phyloP scores from a whole-genome alignment of 1,140 invertebrate genomes.

The Rhizoglyphus robini region DNA sequence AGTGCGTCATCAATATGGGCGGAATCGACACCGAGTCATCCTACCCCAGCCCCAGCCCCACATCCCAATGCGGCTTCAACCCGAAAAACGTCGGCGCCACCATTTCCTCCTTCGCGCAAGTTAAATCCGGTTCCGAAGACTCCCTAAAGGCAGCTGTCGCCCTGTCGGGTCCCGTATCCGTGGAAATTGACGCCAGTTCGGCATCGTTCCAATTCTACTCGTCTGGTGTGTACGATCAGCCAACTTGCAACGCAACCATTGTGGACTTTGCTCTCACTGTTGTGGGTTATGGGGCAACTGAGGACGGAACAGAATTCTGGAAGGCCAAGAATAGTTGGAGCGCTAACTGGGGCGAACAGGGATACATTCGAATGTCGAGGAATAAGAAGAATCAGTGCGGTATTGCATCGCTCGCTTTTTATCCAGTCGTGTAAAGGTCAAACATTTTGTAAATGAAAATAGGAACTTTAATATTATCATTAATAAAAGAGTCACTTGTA shows the following conservation, averaged over 20 bases:
- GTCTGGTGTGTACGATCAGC: constrained; percentile 50
- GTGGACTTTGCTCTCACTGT: constrained; percentile 77
- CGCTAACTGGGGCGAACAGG: constrained; percentile 24
- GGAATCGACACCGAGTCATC: constrained; percentile 79
- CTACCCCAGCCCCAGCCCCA: constrained; percentile 65
- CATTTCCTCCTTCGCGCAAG: constrained; percentile 68
- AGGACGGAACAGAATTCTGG: constrained; percentile 55
- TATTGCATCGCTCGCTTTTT: constrained; percentile 33
- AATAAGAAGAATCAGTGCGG: constrained; percentile 35
- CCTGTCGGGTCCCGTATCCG: constrained; percentile 63
- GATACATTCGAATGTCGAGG: constrained; percentile 35
- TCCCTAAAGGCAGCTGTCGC: constrained; percentile 62
- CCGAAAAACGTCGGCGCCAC: constrained; percentile 56
- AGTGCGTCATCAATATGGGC: constrained; percentile 63
- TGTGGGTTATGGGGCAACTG: constrained; percentile 67
- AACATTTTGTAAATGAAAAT: too few species aligned
- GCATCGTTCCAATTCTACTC: constrained; percentile 60
- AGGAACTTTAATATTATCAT: too few species aligned
- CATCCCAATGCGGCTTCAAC: constrained; percentile 51
- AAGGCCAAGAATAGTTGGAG: constrained; percentile 59
- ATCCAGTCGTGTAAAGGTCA: constrained; percentile 31
- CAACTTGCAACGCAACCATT: constrained; percentile 48
- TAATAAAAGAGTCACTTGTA: too few species aligned
- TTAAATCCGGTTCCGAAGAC: constrained; percentile 50
- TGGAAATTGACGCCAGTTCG: constrained; percentile 80